These are phyloP conservation scores for Cryptomyrus ogoouensis DNA, from an alignment of 2,113 vertebrate species.

Conservation along the genomic window DNA sequence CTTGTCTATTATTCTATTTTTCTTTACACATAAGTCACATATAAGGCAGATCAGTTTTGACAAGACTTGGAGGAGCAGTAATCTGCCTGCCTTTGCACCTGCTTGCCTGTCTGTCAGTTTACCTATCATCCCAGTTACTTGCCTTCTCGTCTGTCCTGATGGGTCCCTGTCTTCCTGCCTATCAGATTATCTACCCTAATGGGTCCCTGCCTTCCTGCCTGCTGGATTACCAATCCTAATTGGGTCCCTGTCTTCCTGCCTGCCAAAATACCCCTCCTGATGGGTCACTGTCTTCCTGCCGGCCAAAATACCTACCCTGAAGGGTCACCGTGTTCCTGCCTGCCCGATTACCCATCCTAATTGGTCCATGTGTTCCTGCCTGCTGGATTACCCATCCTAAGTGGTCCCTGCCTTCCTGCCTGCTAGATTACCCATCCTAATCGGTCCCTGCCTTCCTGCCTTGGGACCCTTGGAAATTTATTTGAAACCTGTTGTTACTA, in stretches of 20 bases:
- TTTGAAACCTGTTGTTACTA: too few species aligned
- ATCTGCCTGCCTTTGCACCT: not conserved
- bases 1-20: not conserved
- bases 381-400: not conserved
- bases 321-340: too few species aligned
- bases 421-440: not conserved
- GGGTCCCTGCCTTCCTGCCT: not conserved
- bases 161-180: not conserved
- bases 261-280: too few species aligned
- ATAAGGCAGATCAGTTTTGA: not conserved
- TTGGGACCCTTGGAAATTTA: too few species aligned
- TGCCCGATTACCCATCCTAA: not conserved
- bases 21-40: not conserved
- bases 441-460: not conserved
- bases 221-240: not conserved
- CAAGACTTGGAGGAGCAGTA: not conserved
- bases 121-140: not conserved
- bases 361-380: not conserved
- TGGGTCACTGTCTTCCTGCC: not conserved
- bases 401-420: not conserved
- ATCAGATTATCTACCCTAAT: not conserved
- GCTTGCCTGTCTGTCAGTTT: not conserved
- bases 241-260: not conserved
- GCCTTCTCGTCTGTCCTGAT: not conserved
- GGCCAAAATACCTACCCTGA: not conserved